Base-by-base conservation (phyloP, 2,113 vertebrate species). In the Apteryx mantelli region DNA sequence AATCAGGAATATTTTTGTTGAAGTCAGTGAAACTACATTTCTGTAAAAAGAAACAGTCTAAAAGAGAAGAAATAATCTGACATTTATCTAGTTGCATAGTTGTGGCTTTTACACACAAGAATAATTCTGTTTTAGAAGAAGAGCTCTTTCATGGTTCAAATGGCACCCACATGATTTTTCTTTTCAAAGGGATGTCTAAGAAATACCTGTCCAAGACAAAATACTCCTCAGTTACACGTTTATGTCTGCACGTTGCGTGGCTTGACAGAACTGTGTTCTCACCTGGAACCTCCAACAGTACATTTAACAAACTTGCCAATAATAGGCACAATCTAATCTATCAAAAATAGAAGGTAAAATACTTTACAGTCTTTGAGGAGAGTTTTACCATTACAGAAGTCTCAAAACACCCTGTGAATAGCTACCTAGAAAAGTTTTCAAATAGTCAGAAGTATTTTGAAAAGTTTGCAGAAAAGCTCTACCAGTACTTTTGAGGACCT, bases 11-110 rank as follows among this genome's bases (percentile, higher is more conserved):
- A 55, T 48, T 58, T 55, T 79, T 90, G 13, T 48, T 88, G 17
- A 93, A 94, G 55, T 26, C 55, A 74, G 5, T n/a, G 28, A 89
- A 88, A 96, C 76, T 69, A 58, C 19, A 69, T 53, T 91, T 56
- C 52, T 73, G 13, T 73, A 80, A 93, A 74, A 93, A 74, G 7
- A 66, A 70, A 40, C 3, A 44, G n/a, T 75, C n/a, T 53, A 13
- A 36, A 83, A 68, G 10, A 86, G 20, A 5, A 82, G 8, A 79
- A 77, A 40, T 60, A 73, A 2, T 28, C 22, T 76, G 52, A 20
- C 25, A 70, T 73, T 91, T 77, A 60, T 84, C 3, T 40, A 73
- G 14, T 42, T 44, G 2, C 18, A 63, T 61, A 4, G 44, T 46
- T 60, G 9, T 46, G 40, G 58, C 56, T 87, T 82, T 85, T 79